These are phyloP conservation scores for Ceratitis capitata DNA, from an alignment of 1,140 invertebrate genomes.

Conservation along the genomic window DNA sequence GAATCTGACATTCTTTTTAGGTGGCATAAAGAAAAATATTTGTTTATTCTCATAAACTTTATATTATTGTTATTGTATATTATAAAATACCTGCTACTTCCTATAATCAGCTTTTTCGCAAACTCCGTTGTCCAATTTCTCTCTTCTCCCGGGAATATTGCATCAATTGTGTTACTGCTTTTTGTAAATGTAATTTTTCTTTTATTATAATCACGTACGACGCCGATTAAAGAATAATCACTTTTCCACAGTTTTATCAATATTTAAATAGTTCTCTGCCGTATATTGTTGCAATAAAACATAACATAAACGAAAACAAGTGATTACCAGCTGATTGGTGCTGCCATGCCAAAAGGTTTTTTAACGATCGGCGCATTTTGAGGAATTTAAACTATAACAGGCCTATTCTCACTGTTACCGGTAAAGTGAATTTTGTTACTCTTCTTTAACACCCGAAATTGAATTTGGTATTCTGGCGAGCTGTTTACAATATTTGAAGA, in stretches of 20 bases:
- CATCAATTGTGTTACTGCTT: neutral
- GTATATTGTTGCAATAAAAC: neutral
- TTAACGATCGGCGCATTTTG: neutral
- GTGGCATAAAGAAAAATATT: neutral
- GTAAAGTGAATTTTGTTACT: too few relatives aligned
- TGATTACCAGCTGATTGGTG: neutral
- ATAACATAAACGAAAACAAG: conserved; percentile 29
- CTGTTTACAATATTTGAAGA: too few relatives aligned
- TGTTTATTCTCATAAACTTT: neutral
- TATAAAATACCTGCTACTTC: neutral
- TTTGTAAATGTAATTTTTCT: neutral
- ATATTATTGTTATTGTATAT: neutral
- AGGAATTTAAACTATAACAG: neutral
- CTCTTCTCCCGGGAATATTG: neutral
- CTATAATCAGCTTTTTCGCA: neutral
- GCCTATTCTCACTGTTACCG: too few relatives aligned
- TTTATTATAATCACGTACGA: neutral
- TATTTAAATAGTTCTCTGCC: conserved; percentile 19
- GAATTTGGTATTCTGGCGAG: too few relatives aligned
- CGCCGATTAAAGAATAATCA: conserved; percentile 8
- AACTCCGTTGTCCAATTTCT: neutral
- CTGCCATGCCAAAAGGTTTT: neutral
- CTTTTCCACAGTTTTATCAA: conserved; percentile 3
- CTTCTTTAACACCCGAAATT: too few relatives aligned
- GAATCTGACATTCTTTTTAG: conserved; percentile 41